These are phyloP conservation scores for Ornithorhynchus anatinus DNA, from an alignment of 2,113 vertebrate species.

Conservation along the genomic window DNA sequence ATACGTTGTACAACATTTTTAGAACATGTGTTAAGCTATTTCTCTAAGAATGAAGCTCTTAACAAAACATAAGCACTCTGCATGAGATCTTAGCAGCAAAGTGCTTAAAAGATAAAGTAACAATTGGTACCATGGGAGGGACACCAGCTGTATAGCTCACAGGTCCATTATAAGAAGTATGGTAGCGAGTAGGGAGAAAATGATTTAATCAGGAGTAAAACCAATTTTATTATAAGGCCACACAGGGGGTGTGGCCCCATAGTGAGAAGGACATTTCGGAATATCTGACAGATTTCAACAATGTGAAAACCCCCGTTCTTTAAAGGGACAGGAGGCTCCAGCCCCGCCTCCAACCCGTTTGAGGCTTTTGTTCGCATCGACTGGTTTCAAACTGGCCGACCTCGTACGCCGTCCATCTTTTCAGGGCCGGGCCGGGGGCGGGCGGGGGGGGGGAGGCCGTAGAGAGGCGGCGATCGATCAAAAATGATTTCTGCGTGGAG, in stretches of 20 bases:
- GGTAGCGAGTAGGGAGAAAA: conserved; percentile 90
- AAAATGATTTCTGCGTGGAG: conserved; percentile 78
- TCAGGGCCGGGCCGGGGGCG: no score
- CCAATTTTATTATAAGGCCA: conserved; percentile 96
- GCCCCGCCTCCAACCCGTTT: conserved; percentile 85
- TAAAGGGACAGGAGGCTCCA: conserved; percentile 88
- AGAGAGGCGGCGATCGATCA: conserved; percentile 95
- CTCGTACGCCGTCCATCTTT: conserved; percentile 89
- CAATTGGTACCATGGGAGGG: conserved; percentile 97
- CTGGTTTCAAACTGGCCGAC: conserved; percentile 91
- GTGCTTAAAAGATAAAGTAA: conserved; percentile 90
- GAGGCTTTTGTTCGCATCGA: conserved; percentile 90
- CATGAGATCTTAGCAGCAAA: conserved; percentile 88
- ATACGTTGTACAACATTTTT: conserved; percentile 89
- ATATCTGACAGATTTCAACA: conserved; percentile 99
- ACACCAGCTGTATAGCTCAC: conserved; percentile 89
- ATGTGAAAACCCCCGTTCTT: conserved; percentile 91
- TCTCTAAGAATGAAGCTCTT: conserved; percentile 89
- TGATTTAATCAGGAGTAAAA: conserved; percentile 93
- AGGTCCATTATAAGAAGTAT: conserved; percentile 94
- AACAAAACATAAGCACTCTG: conserved; percentile 90
- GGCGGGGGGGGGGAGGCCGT: conserved; percentile 92
- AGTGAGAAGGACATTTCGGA: conserved; percentile 98
- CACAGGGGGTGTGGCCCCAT: conserved; percentile 94
- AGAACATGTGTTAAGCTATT: conserved; percentile 90